Evolutionary conservation across 2,888 invertebrate species (phyloP), one percentile per base, ranked within the genome.

Genomic region (Anarsia innoxiella): DNA sequence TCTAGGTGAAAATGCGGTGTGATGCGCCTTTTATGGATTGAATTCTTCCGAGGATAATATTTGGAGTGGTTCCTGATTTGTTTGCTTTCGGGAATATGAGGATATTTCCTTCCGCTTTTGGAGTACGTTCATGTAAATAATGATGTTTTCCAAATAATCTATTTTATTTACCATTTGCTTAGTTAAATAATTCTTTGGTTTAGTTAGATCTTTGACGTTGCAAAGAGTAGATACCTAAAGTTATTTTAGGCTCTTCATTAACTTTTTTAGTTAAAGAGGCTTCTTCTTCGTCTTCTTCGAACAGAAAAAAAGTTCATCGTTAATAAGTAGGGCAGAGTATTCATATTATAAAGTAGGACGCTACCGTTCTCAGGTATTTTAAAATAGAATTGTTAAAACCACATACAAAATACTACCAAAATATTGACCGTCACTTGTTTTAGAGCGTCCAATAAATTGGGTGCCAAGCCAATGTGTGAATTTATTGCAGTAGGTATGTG

Each of bases 1-100:
- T 49, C 36, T 39, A 43, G 47, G 51, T 45, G 28, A 15, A 39
- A 14, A 34, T 40, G 32, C n/a, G 9, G n/a, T n/a, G n/a, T 6
- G 32, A 23, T 32, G 32, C 32, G 13, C 28, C 5, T 5, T 23
- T 31, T 31, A 25, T 25, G 23, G 25, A 33, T 33, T 33, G 25
- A 25, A n/a, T 25, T 3, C 19, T 3, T 19, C 19, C 4, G 6
- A 6, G 6, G 6, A 19, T 19, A 19, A 19, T 19, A 19, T 19
- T 19, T 19, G 13, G 13, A 32, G 32, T 13, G n/a, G 5, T 25
- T 19, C 19, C 6, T 19, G 19, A 6, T 3, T 5, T 3, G 6
- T 3, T 5, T 5, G 3, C 6, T 19, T 19, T 19, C 3, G 6
- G 3, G 6, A 19, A 19, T 19, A 19, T 19, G 6, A 19, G 6